Conservation (phyloP, 2,888 invertebrate species). For the Tipula unca region DNA sequence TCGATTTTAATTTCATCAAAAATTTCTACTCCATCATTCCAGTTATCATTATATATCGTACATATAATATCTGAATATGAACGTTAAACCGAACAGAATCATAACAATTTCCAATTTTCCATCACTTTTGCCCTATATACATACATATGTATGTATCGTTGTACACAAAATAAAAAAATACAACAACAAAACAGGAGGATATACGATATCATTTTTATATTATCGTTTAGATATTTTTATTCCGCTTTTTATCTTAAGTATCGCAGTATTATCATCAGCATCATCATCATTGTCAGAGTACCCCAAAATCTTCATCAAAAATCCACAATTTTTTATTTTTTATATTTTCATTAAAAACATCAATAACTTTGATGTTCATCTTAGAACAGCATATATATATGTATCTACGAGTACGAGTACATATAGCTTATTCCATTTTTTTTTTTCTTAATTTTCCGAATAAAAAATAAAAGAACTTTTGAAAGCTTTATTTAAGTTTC, state of each 20-base stretch:
- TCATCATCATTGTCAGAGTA: background rate
- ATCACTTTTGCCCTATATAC: background rate
- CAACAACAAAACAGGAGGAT: background rate
- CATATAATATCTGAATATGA: background rate
- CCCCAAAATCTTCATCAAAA: background rate
- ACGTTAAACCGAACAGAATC: background rate
- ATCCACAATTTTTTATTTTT: background rate
- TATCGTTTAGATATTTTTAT: constrained; percentile 1
- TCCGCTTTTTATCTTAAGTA: constrained; percentile 14
- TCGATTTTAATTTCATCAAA: background rate
- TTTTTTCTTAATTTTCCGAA: background rate
- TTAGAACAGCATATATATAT: background rate
- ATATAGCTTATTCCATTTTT: background rate
- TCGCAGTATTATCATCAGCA: background rate
- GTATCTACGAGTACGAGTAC: background rate
- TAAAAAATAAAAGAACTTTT: background rate
- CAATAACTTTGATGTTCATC: constrained; percentile 14
- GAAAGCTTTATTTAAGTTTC: background rate
- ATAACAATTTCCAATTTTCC: background rate
- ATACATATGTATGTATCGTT: too few relatives aligned
- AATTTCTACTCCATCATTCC: background rate
- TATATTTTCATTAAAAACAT: background rate
- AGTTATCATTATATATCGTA: background rate
- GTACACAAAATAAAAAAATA: background rate
- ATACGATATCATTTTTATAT: background rate